Evolutionary conservation across 2,888 invertebrate genomes (phyloP).

Genomic region (Melanargia galathea): DNA sequence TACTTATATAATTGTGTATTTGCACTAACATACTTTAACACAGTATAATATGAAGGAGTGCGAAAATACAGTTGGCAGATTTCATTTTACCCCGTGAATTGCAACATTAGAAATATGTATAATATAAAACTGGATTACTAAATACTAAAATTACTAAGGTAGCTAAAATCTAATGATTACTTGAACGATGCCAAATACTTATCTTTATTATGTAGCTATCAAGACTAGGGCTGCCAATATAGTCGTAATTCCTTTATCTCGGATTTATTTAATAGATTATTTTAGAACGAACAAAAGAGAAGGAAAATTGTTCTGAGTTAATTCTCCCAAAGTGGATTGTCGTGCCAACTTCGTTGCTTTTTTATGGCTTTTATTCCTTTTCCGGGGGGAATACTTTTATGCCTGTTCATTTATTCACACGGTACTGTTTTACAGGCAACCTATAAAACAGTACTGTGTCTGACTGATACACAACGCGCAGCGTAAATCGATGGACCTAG

Average conservation of each 20-base stretch:
- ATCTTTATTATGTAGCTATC: constrained; percentile 10
- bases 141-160: constrained; percentile 7
- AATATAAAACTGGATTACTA: neutral
- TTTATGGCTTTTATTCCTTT: too few relatives aligned
- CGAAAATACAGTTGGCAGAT: neutral
- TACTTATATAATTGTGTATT: constrained; percentile 3
- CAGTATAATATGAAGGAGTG: neutral
- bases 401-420: too few relatives aligned
- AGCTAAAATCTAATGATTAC: constrained; percentile 4
- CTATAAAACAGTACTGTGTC: too few relatives aligned
- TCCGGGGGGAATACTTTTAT: too few relatives aligned
- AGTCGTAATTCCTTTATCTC: neutral
- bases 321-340: too few relatives aligned
- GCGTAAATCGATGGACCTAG: too few relatives aligned
- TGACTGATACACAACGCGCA: too few relatives aligned
- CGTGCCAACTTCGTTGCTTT: too few relatives aligned
- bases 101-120: neutral
- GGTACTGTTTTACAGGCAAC: too few relatives aligned
- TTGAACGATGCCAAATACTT: constrained; percentile 13
- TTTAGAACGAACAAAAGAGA: neutral
- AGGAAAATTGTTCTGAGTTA: too few relatives aligned
- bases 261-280: neutral
- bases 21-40: too few relatives aligned
- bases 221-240: neutral
- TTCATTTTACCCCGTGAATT: neutral